These are phyloP conservation scores for Heliconius melpomene DNA, from an alignment of 1,140 invertebrate species.

Conservation along the genomic window DNA sequence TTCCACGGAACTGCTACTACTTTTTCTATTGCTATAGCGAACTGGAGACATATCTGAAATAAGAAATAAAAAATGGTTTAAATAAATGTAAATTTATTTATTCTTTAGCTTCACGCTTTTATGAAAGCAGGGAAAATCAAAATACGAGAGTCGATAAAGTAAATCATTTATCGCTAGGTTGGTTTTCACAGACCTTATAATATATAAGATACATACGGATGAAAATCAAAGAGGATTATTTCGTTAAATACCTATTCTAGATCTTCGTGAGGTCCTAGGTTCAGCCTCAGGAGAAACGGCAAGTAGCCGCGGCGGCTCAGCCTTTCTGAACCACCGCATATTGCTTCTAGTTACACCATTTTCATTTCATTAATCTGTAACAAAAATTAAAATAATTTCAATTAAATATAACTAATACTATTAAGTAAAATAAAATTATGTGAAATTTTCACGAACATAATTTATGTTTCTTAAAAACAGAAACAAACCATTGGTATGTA, in stretches of 20 bases:
- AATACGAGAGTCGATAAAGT: too few relatives aligned
- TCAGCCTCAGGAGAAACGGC: slow-evolving; percentile 83
- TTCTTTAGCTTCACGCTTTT: too few relatives aligned
- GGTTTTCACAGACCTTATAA: too few relatives aligned
- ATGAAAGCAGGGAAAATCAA: too few relatives aligned
- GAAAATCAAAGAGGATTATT: too few relatives aligned
- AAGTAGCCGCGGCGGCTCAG: slow-evolving; percentile 85
- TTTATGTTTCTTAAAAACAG: background rate
- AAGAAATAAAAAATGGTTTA: slow-evolving; percentile 37
- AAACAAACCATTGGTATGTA: slow-evolving; percentile 17
- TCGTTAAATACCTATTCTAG: slow-evolving; percentile 74
- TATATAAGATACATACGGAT: too few relatives aligned
- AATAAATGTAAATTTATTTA: background rate
- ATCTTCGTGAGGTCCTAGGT: slow-evolving; percentile 62
- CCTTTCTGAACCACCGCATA: slow-evolving; percentile 88
- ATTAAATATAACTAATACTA: background rate
- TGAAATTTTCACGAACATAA: background rate
- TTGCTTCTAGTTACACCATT: slow-evolving; percentile 43
- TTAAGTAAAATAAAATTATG: background rate
- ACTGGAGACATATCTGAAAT: slow-evolving; percentile 86
- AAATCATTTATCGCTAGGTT: too few relatives aligned
- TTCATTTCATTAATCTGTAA: slow-evolving; percentile 54
- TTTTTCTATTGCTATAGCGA: slow-evolving; percentile 84
- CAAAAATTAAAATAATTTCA: slow-evolving; percentile 29
- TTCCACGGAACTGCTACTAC: slow-evolving; percentile 85